Evolutionary conservation across 2,888 invertebrate species (phyloP), one percentile per base, ranked within the genome.

Genomic region (Callinectes sapidus): DNA sequence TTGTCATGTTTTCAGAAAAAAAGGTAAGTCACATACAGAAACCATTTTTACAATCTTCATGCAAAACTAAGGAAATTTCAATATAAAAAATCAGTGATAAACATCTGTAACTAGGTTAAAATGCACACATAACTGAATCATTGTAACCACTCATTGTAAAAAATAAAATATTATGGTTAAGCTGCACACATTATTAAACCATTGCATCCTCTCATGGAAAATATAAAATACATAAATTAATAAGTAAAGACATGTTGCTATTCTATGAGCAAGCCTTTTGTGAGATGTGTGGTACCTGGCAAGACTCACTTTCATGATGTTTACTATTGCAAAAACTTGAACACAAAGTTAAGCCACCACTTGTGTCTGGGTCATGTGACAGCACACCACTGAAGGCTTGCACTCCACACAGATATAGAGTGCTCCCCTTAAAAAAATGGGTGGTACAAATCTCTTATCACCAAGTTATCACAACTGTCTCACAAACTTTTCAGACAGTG

Each of bases 361-460:
- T 71, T 71, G 71, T 61, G 18, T 28, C 71, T 71, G 71, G 6
- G 71, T 71, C 28, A 6, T 71, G 71, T 71, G n/a, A 28, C 28
- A 71, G 71, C 71, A 71, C 28, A 71, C n/a, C 28, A 13, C 28
- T 71, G 71, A 28, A 28, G 71, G 28, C 28, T 71, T 71, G 71
- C 28, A 28, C 13, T 71, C 14, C 81, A 35, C 32, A 81, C 81
- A 35, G 81, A 81, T 81, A 71, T 23, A 77, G 13, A 18, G 18
- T 35, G 81, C 81, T 35, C 35, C 81, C 18, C 81, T 81, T 35
- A 16, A 35, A 16, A 16, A 32, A 28, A 28, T 23, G 10, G 14
- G 81, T 35, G 18, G 35, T 35, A 81, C 81, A 35, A 35, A 81
- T 81, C 32, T 81, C 35, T 81, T 81, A 81, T 81, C 81, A 81